Conservation (phyloP, 2,888 invertebrate genomes). For the Tholera decimalis region DNA sequence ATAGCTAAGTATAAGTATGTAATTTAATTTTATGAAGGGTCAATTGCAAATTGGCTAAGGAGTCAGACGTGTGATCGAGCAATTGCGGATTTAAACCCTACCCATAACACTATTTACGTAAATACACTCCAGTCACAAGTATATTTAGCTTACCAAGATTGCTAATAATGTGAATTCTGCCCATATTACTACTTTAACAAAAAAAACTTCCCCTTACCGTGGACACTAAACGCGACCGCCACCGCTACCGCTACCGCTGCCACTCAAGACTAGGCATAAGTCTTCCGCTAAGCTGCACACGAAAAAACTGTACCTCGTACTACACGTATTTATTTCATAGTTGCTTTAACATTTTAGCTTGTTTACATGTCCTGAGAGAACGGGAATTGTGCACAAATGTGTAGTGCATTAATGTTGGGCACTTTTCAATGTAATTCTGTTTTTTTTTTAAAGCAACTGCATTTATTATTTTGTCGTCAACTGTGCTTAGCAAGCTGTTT, state of each 20-base stretch:
- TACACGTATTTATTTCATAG: slow-evolving; percentile 47
- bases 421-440: slow-evolving; percentile 13
- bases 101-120: no score
- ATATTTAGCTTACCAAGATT: no score
- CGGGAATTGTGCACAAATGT: slow-evolving; percentile 23
- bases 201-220: no score
- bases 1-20: no score
- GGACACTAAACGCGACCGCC: not conserved
- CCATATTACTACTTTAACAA: no score
- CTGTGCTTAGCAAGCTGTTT: not conserved
- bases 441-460: not conserved
- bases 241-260: not conserved
- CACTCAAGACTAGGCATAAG: not conserved
- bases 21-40: no score
- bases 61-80: no score
- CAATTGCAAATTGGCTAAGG: no score
- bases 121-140: no score
- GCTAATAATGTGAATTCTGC: no score
- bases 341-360: slow-evolving; percentile 44
- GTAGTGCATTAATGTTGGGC: slow-evolving; percentile 21
- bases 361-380: slow-evolving; percentile 37
- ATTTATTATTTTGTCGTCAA: not conserved
- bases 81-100: no score
- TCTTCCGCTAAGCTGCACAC: slow-evolving; percentile 41
- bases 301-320: slow-evolving; percentile 37